Base-by-base conservation (phyloP, 37 sponge, comb jelly and placozoan genomes). In the Petrosia ficiformis region DNA sequence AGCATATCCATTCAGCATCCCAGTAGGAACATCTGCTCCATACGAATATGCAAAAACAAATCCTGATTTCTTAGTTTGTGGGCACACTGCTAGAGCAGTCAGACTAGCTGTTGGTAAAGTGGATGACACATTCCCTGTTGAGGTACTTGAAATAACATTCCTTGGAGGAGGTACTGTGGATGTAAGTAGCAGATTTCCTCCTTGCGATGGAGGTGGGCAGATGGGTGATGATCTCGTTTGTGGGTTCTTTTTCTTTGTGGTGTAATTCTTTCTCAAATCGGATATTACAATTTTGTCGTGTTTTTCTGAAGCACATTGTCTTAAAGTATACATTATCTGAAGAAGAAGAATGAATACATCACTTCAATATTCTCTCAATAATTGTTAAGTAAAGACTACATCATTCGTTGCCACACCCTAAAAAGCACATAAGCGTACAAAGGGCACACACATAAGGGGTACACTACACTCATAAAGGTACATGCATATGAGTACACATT, bases 201-300 rank as follows among this genome's bases (percentile, higher is more conserved):
- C 63, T n/a, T 61, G 63, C 6, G 63, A 61, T 8, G 63, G 63
- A 26, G 28, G 26, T 6, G 63, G 63, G 26, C 63, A 61, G n/a
- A n/a, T n/a, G n/a, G n/a, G n/a, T n/a, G 63, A 61, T 61, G n/a
- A 26, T 19, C 14, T 48, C 16, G 14, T 48, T 16, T 19, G 16
- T 48, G 54, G 54, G 14, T 48, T 48, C 14, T 48, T 19, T 16
- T 16, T 16, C 16, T 10, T 10, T 48, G 10, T 10, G 54, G 54
- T 48, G 10, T 48, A 19, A 48, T 10, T 19, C 54, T 19, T 48
- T 48, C 54, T 48, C 54, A 48, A 16, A 10, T 48, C 14, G 16
- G 54, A 48, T 19, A 48, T 16, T 48, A 16, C 10, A 48, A 16
- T 10, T 48, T 19, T 19, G 54, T 48, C 54, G 16, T 16, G 10